Evolutionary conservation across 2,888 invertebrate species (phyloP), one percentile per base, ranked within the genome.

Genomic region (Diaprepes abbreviatus): DNA sequence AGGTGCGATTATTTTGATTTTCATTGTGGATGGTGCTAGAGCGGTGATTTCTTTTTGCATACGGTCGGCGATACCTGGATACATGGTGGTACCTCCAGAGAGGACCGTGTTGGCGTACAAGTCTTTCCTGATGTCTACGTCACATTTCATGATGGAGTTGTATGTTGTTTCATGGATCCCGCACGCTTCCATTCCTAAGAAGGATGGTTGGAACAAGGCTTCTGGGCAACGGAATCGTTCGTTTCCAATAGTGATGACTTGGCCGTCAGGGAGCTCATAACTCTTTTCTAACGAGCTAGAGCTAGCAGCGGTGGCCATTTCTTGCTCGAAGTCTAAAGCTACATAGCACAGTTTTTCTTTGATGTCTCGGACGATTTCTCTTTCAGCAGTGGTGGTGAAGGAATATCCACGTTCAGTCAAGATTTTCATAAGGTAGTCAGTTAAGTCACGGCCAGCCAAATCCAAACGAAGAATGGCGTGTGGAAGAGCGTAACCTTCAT

Each of bases 141-240:
- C 96, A 87, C 96, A 96, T 90, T 96, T 96, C 96, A 96, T 96
- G 90, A 96, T 96, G 66, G 95, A 95, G 86, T 96, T 96, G 91
- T 95, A 97, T 31, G 93, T 93, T 79, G 94, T 94, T 85, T 94
- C 94, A 83, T 94, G 94, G 85, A 94, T 93, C 76, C 94, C 94
- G 80, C 91, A 91, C 66, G 94, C 92, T 89, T 94, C 93, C 92
- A 93, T 92, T 80, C 92, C 92, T 88, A 94, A 85, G 93, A 95
- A 95, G 68, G 94, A 94, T 76, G 95, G 95, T 84, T 96, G 95
- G 94, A 96, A 96, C 75, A 96, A 90, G 72, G 95, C 95, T 84
- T 96, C 96, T n/a, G 96, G 96, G 84, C 95, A 95, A 87, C 95
- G 93, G 94, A 96, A 96, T 81, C 95, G 88, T 83, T 96, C 95